Base-by-base conservation (phyloP, 1,140 invertebrate genomes). In the Calliphora vicina region DNA sequence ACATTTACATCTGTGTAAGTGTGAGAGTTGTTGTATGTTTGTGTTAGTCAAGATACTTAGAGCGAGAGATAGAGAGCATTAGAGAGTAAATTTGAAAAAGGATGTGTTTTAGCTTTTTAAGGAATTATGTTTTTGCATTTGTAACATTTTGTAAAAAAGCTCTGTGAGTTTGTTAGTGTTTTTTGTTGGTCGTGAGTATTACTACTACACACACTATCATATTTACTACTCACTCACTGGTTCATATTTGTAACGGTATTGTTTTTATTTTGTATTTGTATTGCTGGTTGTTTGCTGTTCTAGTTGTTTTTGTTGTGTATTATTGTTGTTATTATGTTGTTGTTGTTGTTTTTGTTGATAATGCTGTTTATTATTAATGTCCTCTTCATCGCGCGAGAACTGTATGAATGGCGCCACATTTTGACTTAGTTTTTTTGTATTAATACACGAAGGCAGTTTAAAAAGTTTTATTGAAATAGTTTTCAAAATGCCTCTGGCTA, bases 391-490 rank as follows among this genome's bases (percentile, higher is more conserved):
- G 61, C 61, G 20, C 61, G 20, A 67, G n/a, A 12, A 25, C n/a
- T 67, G 61, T 67, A 23, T 67, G 61, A 67, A 67, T 67, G 61
- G n/a, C 61, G 61, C n/a, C 61, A 67, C 23, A 67, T 67, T 67
- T 67, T 67, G 61, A 23, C 10, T 67, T 67, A 6, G 61, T 23
- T 67, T 23, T 67, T 67, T 67, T 67, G 1, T 23, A 12, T 43
- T 43, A n/a, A n/a, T n/a, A n/a, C n/a, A 10, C 35, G 10, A 35
- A 35, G 35, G 35, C 35, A 35, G 4, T 2, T 10, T 5, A 8
- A 2, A 35, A 35, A 35, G 35, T 35, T 8, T 1, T 35, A 8
- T 35, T 35, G 1, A 35, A 2, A 10, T 35, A 35, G 35, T 8
- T 35, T 35, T 29, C 29, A n/a, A n/a, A n/a, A n/a, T n/a, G n/a